A percentile compares a stretch with the other conserved stretches of the same genome.
These are phyloP conservation scores for Lontra canadensis DNA, from an alignment of 2,113 vertebrate species.

Conservation along the genomic window DNA sequence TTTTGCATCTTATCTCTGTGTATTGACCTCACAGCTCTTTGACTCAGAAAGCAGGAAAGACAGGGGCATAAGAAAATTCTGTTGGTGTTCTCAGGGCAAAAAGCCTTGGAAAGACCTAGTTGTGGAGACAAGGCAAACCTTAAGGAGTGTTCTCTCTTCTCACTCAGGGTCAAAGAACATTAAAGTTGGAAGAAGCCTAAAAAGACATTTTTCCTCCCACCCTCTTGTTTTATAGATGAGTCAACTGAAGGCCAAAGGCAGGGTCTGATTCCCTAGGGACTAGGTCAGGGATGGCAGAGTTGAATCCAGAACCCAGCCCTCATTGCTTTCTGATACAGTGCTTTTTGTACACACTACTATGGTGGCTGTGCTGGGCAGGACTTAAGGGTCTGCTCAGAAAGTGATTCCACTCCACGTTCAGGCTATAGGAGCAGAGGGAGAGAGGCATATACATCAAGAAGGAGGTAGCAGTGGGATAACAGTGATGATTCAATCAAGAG, in stretches of 20 bases:
- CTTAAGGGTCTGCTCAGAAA: neutral
- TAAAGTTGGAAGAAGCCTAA: neutral
- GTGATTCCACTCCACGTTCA: neutral
- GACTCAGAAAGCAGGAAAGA: constrained; percentile 16
- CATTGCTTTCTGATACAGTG: neutral
- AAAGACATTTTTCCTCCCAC: neutral
- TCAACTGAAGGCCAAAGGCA: neutral
- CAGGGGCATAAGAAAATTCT: neutral
- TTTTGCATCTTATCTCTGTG: neutral
- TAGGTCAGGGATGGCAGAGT: neutral
- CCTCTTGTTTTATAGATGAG: neutral
- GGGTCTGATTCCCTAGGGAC: neutral
- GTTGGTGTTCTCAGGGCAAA: neutral
- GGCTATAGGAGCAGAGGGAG: neutral
- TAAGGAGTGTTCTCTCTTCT: neutral
- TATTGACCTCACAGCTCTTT: neutral
- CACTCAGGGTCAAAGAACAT: neutral
- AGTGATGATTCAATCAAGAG: neutral
- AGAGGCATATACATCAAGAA: neutral
- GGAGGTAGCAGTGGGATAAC: neutral
- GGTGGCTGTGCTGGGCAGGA: neutral
- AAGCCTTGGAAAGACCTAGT: neutral
- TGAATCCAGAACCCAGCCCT: neutral
- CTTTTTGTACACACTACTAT: neutral
- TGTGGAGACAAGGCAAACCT: neutral